Evolutionary conservation across 2,113 vertebrate genomes (phyloP).

Genomic region (Clarias macrocephalus): DNA sequence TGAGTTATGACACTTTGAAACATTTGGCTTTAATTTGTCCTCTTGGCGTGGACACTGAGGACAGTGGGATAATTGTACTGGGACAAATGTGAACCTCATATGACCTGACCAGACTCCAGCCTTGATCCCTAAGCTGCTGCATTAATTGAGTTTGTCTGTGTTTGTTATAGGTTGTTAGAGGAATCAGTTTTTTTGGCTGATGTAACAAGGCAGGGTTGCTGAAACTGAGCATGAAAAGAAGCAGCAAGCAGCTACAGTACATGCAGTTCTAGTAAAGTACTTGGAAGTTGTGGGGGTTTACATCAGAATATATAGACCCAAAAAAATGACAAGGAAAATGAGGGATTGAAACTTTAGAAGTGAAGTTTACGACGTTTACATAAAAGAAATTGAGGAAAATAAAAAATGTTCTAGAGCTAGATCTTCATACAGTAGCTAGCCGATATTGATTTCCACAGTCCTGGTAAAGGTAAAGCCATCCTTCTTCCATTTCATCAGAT

Average conservation of each 20-base stretch:
- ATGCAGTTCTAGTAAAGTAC: not conserved
- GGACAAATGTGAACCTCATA: constrained; percentile 21
- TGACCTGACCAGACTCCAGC: constrained; percentile 14
- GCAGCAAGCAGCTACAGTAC: not conserved
- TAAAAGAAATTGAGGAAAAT: not conserved
- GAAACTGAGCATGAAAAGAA: not conserved
- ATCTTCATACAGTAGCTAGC: not conserved
- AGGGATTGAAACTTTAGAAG: not conserved
- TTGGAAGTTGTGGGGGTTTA: not conserved
- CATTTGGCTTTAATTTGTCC: constrained; percentile 40
- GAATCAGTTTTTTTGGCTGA: constrained; percentile 12
- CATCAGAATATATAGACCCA: not conserved
- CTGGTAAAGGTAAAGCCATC: not conserved
- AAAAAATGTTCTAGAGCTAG: not conserved
- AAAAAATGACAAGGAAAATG: not conserved
- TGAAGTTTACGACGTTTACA: not conserved
- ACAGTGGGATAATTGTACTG: constrained; percentile 32
- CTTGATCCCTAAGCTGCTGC: constrained; percentile 39
- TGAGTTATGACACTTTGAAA: constrained; percentile 27
- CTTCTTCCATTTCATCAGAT: not conserved
- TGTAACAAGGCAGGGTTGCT: not conserved
- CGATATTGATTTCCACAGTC: not conserved
- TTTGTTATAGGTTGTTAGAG: constrained; percentile 41
- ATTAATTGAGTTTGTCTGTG: constrained; percentile 30
- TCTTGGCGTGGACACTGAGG: constrained; percentile 5